Base-by-base conservation (phyloP, 2,797 vertebrate species). In the Australoheros facetus region DNA sequence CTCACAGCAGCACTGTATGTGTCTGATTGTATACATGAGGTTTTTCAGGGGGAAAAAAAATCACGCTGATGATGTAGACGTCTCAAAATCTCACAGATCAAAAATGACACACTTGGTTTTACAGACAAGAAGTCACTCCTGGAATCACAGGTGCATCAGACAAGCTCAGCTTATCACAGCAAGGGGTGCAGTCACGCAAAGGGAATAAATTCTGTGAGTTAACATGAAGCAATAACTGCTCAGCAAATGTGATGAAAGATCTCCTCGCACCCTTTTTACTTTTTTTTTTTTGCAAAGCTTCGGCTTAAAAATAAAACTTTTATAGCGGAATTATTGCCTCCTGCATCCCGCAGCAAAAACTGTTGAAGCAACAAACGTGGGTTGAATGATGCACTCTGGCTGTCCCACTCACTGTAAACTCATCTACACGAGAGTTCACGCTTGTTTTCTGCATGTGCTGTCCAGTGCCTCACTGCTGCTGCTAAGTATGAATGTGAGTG, bases 401-500 rank as follows among this genome's bases (percentile, higher is more conserved):
- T n/a, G 17, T 13, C 4, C 37, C 73, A 58, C 58, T 73, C 45
- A 57, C 16, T 53, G 69, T 71, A 48, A 28, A 71, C 55, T 83
- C 23, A 39, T 69, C 60, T 64, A 53, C 81, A 82, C 59, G 74
- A 85, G 66, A 75, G 48, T 55, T 51, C 13, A 17, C 48, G 71
- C 56, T 79, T 80, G 51, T 84, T 8, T 82, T 82, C 79, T 82
- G 80, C 56, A 32, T 81, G 74, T 55, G 60, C 75, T 32, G 11
- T 82, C 77, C 78, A 75, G 8, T 7, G 54, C 55, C 76, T 71
- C 53, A 23, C 73, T 59, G 56, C 83, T 66, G 4, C 57, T 56
- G 78, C 77, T 57, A 69, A 73, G 37, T 42, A 53, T 74, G 73
- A 88, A 82, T 80, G 85, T 14, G 26, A 88, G 82, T 37, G 70